Evolutionary conservation across 30 jellyfish, hydroid and myxozoan genomes (phyloP).

Genomic region (Turritopsis rubra): DNA sequence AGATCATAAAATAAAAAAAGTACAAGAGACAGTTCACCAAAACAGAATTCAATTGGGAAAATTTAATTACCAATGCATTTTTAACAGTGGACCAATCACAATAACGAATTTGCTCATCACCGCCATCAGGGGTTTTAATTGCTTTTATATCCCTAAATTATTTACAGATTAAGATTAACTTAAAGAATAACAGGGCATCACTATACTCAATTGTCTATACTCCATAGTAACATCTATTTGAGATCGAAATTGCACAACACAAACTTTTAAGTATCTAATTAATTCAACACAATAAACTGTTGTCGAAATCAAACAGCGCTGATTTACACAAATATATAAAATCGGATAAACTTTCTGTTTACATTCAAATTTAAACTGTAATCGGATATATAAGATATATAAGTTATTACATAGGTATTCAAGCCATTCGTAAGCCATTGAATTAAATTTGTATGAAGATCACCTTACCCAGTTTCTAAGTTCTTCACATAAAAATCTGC

Average conservation of each 20-base stretch:
- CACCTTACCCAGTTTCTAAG: slow-evolving; percentile 14
- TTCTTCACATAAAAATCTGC: slow-evolving; percentile 67
- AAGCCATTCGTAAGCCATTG: not conserved
- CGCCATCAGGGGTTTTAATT: slow-evolving; percentile 54
- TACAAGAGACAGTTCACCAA: too few species aligned
- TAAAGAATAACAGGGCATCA: not conserved
- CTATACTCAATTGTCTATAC: too few species aligned
- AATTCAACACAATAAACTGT: not conserved
- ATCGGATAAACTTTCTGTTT: too few species aligned
- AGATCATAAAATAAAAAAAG: too few species aligned
- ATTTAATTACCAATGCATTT: slow-evolving; percentile 53
- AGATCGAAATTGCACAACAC: not conserved
- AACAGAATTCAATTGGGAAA: not conserved
- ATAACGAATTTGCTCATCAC: slow-evolving; percentile 60
- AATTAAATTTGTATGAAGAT: too few species aligned
- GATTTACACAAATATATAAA: not conserved
- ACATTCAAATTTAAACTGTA: too few species aligned
- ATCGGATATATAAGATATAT: too few species aligned
- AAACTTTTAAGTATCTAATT: not conserved
- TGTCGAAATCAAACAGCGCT: not conserved
- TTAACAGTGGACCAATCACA: slow-evolving; percentile 76
- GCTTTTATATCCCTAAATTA: slow-evolving; percentile 16
- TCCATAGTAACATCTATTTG: not conserved
- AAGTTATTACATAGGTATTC: too few species aligned
- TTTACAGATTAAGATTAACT: not conserved